Percentiles rank a stretch among this genome's conserved stretches.
Conservation (phyloP, 1,140 invertebrate genomes). For the Lepidurus packardi region DNA sequence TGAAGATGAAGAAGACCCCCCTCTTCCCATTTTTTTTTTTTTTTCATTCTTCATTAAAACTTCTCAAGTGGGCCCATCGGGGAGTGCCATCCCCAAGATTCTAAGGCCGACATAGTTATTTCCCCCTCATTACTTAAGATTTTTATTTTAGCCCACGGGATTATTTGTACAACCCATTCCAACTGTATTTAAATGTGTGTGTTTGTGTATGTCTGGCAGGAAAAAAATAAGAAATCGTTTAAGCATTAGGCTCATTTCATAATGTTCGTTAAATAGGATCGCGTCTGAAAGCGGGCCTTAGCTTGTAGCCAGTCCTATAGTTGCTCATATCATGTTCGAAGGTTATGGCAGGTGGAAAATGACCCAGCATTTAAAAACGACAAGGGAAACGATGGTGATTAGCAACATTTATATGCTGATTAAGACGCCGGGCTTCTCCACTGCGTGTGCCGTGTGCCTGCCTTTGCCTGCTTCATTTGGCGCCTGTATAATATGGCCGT, state of each 20-base stretch:
- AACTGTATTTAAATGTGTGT: no score
- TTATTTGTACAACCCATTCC: no score
- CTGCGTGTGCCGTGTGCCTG: background rate
- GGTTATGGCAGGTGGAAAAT: conserved; percentile 6
- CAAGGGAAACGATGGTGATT: conserved; percentile 18
- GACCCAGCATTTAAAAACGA: conserved; percentile 1
- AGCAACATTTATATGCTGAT: conserved; percentile 22
- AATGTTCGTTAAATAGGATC: background rate
- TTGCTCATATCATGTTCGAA: background rate
- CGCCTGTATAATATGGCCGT: conserved; percentile 18
- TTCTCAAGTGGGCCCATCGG: no score
- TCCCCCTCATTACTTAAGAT: no score
- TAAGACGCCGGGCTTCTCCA: conserved; percentile 1
- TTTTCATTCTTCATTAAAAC: no score
- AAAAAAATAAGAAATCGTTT: background rate
- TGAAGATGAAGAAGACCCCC: background rate
- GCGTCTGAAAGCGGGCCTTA: background rate
- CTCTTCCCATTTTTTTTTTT: no score
- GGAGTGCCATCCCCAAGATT: no score
- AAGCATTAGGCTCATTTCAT: background rate
- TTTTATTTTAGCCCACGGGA: no score
- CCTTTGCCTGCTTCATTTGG: conserved; percentile 7
- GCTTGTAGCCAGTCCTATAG: background rate
- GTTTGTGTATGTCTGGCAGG: no score
- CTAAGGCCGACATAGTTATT: no score